Base-by-base conservation (phyloP, 2,113 vertebrate genomes). In the Glaucomys volans region DNA sequence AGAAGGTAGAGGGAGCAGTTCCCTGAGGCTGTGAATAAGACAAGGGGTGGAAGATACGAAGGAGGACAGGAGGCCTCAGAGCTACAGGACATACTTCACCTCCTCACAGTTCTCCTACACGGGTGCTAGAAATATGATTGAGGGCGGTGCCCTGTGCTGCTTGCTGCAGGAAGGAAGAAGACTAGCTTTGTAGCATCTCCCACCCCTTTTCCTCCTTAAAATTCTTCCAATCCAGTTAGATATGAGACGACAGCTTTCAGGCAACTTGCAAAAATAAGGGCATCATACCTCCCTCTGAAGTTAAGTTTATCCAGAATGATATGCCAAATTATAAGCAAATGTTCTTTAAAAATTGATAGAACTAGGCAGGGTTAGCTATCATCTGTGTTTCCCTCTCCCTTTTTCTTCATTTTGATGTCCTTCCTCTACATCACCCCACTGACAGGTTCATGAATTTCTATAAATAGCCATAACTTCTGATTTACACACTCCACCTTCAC, bases 41-140 rank as follows among this genome's bases (percentile, higher is more conserved):
- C 32, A 18, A 42, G 66, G 20, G 87, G 17, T 17, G 22, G 32
- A 30, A 4, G 14, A 79, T 22, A 0, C 12, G 24, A 52, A 44
- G 18, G 14, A 24, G 30, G 3, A 5, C 18, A 2, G 22, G 18
- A 62, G 10, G 26, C n/a, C 14, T 72, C 28, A 20, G 74, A 59
- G 42, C 71, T 64, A 6, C 0, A 0, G 37, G 71, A 32, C 30
- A 50, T 17, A 10, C 5, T 11, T 47, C 20, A 10, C 10, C 9
- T 35, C 37, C 37, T 66, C 6, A 8, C 32, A 4, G 0, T 30
- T 76, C 54, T 32, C 10, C 54, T 20, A 72, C 26, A 4, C 2
- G 5, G 40, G 7, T 30, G 22, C 42, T 57, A 1, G 54, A 75
- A 85, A 30, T 37, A 10, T 0, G 10, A 18, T 8, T 11, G 24